Percentiles rank a stretch among this genome's conserved stretches.
Conservation (phyloP, 2,797 vertebrate species). For the Macrochelys suwanniensis region DNA sequence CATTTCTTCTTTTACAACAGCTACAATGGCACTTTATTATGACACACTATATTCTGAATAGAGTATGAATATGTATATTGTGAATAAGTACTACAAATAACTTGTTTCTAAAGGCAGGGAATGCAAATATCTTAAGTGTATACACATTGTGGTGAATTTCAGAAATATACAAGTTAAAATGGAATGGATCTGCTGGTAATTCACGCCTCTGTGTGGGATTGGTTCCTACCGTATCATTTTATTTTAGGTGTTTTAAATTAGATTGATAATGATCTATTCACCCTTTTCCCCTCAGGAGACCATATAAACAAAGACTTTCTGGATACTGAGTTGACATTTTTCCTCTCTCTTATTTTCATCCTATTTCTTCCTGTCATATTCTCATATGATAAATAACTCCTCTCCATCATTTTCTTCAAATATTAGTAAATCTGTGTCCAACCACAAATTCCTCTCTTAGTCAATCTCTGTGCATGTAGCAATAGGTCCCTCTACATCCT, state of each 20-base stretch:
- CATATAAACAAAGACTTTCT: not conserved
- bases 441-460: not conserved
- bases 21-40: not conserved
- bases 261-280: not conserved
- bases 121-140: not conserved
- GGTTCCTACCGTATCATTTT: not conserved
- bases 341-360: not conserved
- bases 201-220: not conserved
- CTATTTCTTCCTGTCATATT: not conserved
- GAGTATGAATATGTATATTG: not conserved
- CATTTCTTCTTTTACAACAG: not conserved
- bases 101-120: constrained; percentile 3
- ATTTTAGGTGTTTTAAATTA: not conserved
- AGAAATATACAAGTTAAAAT: not conserved
- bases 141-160: not conserved
- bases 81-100: not conserved
- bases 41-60: not conserved
- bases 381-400: not conserved
- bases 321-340: not conserved
- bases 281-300: not conserved
- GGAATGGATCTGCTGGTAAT: not conserved
- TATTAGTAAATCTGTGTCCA: not conserved
- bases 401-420: fast-evolving
- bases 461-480: not conserved
- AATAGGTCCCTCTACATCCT: not conserved